phyloP scores from a whole-genome alignment of 2,888 invertebrate species.

The Synergus gifuensis region DNA sequence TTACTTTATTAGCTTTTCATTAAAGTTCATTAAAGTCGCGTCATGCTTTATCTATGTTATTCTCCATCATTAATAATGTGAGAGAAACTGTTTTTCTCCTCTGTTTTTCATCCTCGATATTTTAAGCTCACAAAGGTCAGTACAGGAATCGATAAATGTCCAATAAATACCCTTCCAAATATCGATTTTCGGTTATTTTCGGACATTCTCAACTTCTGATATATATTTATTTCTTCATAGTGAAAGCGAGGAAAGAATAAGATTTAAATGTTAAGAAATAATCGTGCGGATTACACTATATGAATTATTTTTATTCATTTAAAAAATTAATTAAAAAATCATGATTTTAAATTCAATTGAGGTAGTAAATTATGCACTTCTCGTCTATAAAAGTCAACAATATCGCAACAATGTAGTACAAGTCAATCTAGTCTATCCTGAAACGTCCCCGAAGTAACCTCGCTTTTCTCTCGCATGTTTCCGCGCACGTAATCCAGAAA shows the following conservation, averaged over 20 bases:
- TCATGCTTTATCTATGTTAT: slow-evolving; percentile 23
- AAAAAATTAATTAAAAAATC: neutral
- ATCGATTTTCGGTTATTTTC: neutral
- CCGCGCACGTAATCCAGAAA: slow-evolving; percentile 37
- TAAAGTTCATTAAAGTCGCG: slow-evolving; percentile 7
- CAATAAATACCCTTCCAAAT: neutral
- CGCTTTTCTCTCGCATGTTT: slow-evolving; percentile 37
- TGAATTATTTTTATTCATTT: neutral
- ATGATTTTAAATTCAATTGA: neutral
- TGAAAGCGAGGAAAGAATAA: too few relatives aligned
- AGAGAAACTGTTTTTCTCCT: neutral
- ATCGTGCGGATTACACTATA: too few relatives aligned
- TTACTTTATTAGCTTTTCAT: neutral
- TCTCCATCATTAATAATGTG: neutral
- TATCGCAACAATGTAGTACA: slow-evolving; percentile 7
- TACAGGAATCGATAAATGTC: neutral
- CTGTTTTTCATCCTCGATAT: neutral
- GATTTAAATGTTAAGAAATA: too few relatives aligned
- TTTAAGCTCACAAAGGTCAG: slow-evolving; percentile 21
- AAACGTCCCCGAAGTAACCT: slow-evolving; percentile 41
- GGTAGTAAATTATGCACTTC: neutral
- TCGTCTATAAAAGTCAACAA: slow-evolving; percentile 5
- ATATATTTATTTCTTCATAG: too few relatives aligned
- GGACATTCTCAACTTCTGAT: neutral
- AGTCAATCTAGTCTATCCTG: slow-evolving; percentile 20